These are phyloP conservation scores for Melanotaenia pygmaea DNA, from an alignment of 2,797 vertebrate genomes.

Conservation along the genomic window DNA sequence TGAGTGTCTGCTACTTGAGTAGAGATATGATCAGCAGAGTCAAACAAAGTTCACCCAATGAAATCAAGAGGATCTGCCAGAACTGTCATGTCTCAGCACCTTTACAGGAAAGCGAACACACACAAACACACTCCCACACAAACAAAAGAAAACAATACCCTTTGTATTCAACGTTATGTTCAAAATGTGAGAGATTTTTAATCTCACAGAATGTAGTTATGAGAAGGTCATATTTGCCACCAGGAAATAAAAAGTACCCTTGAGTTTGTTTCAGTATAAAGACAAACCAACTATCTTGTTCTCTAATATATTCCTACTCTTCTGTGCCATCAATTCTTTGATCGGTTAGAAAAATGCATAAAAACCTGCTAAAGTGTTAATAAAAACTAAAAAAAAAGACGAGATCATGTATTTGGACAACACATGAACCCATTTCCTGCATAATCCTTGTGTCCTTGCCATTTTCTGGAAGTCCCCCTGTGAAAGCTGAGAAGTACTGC, in stretches of 20 bases:
- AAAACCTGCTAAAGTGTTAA: slow-evolving; percentile 15
- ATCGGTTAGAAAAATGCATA: slow-evolving; percentile 9
- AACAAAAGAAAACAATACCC: slow-evolving; percentile 53
- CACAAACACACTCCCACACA: slow-evolving; percentile 3
- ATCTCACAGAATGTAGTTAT: slow-evolving; percentile 17
- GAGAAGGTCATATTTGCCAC: slow-evolving; percentile 26
- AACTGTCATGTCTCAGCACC: slow-evolving; percentile 90
- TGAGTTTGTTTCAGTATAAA: slow-evolving; percentile 14
- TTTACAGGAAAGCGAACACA: slow-evolving; percentile 74
- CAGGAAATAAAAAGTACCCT: slow-evolving; percentile 12
- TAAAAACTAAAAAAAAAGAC: slow-evolving; percentile 20
- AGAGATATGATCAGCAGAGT: slow-evolving; percentile 85
- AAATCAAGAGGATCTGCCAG: slow-evolving; percentile 84
- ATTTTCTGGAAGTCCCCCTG: slow-evolving; percentile 70
- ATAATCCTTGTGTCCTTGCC: slow-evolving; percentile 54
- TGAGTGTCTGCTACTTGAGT: slow-evolving; percentile 66
- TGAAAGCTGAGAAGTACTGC: slow-evolving; percentile 73
- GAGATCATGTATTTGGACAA: slow-evolving; percentile 54
- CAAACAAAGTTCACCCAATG: slow-evolving; percentile 92
- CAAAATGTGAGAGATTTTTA: slow-evolving; percentile 23
- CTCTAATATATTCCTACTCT: slow-evolving; percentile 4
- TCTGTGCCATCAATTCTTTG: slow-evolving; percentile 28
- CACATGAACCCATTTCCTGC: slow-evolving; percentile 50
- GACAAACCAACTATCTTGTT: slow-evolving; percentile 23
- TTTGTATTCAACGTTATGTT: slow-evolving; percentile 41